Percentiles rank a stretch among this genome's conserved stretches.
These are phyloP conservation scores for Catharus ustulatus DNA, from an alignment of 2,797 vertebrate species.

Conservation along the genomic window DNA sequence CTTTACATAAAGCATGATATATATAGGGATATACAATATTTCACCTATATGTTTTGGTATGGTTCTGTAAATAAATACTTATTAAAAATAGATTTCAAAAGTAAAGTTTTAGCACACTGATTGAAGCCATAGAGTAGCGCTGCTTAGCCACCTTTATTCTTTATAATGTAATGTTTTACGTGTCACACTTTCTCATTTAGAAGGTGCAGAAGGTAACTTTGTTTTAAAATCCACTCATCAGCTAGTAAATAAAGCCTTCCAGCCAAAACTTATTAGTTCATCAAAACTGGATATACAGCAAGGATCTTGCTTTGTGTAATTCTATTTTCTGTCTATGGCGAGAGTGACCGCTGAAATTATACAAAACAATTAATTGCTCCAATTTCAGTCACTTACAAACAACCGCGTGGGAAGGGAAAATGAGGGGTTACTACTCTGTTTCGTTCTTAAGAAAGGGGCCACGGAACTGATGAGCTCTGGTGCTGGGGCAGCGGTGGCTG, in stretches of 20 bases:
- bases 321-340: background rate
- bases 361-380: background rate
- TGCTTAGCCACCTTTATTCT: background rate
- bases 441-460: too few species aligned
- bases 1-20: background rate
- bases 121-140: background rate
- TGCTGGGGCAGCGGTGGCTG: background rate
- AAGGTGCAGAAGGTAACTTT: background rate
- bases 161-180: background rate
- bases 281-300: background rate
- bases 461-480: background rate
- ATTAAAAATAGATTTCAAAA: background rate
- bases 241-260: background rate
- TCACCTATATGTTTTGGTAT: background rate
- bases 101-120: background rate
- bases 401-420: background rate
- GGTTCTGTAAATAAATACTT: background rate
- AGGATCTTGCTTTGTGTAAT: background rate
- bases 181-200: background rate
- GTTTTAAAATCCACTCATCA: background rate
- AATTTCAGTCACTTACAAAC: background rate
- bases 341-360: background rate
- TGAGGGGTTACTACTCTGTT: background rate
- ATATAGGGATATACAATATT: background rate
- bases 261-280: rapidly evolving